These are phyloP conservation scores for Elanoides forficatus DNA, from an alignment of 2,113 vertebrate species.

Conservation along the genomic window DNA sequence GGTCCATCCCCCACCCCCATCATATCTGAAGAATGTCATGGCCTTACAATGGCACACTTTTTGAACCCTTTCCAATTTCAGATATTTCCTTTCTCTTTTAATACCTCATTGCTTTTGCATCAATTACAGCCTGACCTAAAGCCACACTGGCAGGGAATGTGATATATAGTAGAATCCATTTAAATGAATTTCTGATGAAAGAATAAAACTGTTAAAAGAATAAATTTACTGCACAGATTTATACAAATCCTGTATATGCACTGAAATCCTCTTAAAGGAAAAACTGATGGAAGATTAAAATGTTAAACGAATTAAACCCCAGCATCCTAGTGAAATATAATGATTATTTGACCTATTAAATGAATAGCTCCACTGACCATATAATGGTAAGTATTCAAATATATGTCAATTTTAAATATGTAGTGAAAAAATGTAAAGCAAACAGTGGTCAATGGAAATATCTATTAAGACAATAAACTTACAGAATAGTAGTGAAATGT, in stretches of 20 bases:
- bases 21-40: conserved; percentile 18
- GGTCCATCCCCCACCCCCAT: background rate
- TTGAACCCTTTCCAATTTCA: conserved; percentile 74
- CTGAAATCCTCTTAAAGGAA: conserved; percentile 77
- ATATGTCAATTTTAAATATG: conserved; percentile 67
- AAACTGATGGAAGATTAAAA: conserved; percentile 79
- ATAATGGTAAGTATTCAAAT: conserved; percentile 56
- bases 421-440: conserved; percentile 54
- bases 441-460: conserved; percentile 56
- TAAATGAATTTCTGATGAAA: conserved; percentile 83
- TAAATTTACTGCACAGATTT: conserved; percentile 79
- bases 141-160: conserved; percentile 68
- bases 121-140: conserved; percentile 77
- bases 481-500: background rate
- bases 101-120: conserved; percentile 79
- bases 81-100: conserved; percentile 74
- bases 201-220: conserved; percentile 80
- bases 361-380: conserved; percentile 55
- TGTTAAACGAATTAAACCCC: conserved; percentile 76
- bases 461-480: conserved; percentile 47
- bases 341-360: conserved; percentile 78
- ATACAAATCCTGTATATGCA: conserved; percentile 75
- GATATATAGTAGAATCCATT: conserved; percentile 76
- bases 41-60: conserved; percentile 58
- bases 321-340: conserved; percentile 70